These are phyloP conservation scores for Herminia tarsipennalis DNA, from an alignment of 2,888 invertebrate species.

Conservation along the genomic window DNA sequence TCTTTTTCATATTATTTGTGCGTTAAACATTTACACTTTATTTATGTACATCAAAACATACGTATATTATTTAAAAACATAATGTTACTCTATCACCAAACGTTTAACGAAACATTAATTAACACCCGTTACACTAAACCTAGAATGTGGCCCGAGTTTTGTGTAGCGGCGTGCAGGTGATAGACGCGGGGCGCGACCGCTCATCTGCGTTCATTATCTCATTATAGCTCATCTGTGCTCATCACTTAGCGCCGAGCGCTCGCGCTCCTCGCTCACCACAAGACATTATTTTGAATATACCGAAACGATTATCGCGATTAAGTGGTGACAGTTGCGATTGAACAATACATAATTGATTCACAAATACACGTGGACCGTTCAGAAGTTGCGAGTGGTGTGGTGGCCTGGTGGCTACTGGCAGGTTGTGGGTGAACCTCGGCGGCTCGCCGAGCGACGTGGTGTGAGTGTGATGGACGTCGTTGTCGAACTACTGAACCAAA, in stretches of 20 bases:
- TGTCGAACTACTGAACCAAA: slow-evolving; percentile 28
- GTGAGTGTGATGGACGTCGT: slow-evolving; percentile 15
- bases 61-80: slow-evolving; percentile 79
- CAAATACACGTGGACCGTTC: slow-evolving; percentile 9
- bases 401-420: too few species aligned
- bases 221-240: slow-evolving; percentile 64
- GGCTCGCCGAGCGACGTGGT: slow-evolving; percentile 24
- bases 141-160: slow-evolving; percentile 71
- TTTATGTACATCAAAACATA: slow-evolving; percentile 85
- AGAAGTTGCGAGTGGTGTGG: neutral
- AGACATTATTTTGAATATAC: slow-evolving; percentile 40
- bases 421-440: slow-evolving; percentile 11
- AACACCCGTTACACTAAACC: slow-evolving; percentile 65
- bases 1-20: slow-evolving; percentile 79
- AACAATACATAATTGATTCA: slow-evolving; percentile 7
- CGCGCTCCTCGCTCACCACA: slow-evolving; percentile 32
- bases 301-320: slow-evolving; percentile 29
- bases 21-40: slow-evolving; percentile 85
- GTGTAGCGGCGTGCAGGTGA: slow-evolving; percentile 74
- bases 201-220: slow-evolving; percentile 1
- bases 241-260: slow-evolving; percentile 36
- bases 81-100: slow-evolving; percentile 78
- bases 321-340: slow-evolving; percentile 7
- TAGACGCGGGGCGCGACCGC: slow-evolving; percentile 71
- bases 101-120: slow-evolving; percentile 69